These are phyloP conservation scores for Sarcophaga subvicina DNA, from an alignment of 2,888 invertebrate genomes.

Conservation along the genomic window DNA sequence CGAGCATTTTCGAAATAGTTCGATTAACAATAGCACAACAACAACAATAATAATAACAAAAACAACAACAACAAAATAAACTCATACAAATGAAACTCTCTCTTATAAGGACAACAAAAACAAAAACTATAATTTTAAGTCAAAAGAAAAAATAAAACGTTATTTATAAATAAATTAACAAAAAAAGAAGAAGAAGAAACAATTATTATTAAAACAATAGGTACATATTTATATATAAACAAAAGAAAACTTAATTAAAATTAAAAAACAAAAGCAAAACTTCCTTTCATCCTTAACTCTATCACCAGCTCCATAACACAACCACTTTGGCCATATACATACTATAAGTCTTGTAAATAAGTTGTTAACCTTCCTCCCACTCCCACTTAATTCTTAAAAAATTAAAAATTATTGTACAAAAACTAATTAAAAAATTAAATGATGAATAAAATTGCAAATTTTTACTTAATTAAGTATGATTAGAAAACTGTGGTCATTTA, in stretches of 20 bases:
- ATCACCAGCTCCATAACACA: too few relatives aligned
- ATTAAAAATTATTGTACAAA: not conserved
- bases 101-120: conserved; percentile 18
- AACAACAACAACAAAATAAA: conserved; percentile 8
- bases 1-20: conserved; percentile 78
- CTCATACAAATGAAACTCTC: not conserved
- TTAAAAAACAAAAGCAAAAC: not conserved
- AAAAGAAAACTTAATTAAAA: conserved; percentile 4
- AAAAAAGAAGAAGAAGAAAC: not conserved
- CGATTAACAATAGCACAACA: conserved; percentile 14
- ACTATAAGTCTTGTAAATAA: not conserved
- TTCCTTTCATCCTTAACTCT: not conserved
- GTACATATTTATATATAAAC: conserved; percentile 14
- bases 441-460: not conserved
- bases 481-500: conserved; percentile 16
- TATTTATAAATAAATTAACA: conserved; percentile 17
- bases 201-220: not conserved
- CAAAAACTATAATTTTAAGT: not conserved
- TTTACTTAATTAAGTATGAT: conserved; percentile 1
- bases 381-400: not conserved
- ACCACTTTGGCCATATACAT: too few relatives aligned
- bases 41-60: conserved; percentile 16
- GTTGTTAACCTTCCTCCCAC: not conserved
- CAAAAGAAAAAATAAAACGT: conserved; percentile 8
- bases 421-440: not conserved